Evolutionary conservation across 2,888 invertebrate genomes (phyloP), one percentile per base, ranked within the genome.

Genomic region (Agrilus cyanescens): DNA sequence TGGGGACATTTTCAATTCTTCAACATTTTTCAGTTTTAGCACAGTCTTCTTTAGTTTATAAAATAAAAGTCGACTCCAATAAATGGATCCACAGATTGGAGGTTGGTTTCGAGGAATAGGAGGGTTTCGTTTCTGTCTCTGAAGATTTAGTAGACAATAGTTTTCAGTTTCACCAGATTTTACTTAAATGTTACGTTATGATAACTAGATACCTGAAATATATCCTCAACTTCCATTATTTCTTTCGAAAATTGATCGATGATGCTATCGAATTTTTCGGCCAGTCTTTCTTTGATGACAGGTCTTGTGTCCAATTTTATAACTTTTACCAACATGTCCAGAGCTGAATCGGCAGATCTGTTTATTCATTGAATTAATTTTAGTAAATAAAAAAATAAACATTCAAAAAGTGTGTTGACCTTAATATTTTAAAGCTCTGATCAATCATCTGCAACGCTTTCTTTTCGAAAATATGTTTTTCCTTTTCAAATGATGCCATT

Each of bases 401-500:
- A 36, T 37, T 37, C 7, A 36, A 32, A 39, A 34, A 33, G 29
- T 8, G 3, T 37, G 29, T 39, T 55, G 54, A 81, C 72, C 81
- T 74, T 44, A 93, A 69, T 44, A 80, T 80, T 44, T 77, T 80
- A 58, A 94, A 93, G 49, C 89, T 85, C 56, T 84, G 79, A 60
- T 90, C 87, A 46, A 94, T 88, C 55, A 90, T 89, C 47, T 72
- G 74, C 57, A 83, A 84, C 0, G 90, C 89, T 56, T 90, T 87
- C 3, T 75, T 74, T 60, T 94, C 93, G 25, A 93, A 69, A 48
- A 70, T 71, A 1, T 67, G 62, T 0, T 91, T 83, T 57, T 87
- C 85, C 15, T 72, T 75, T 64, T 85, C 78, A 59, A 93, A 89
- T 49, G 76, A 76, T 0, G 73, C 74, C 72, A 89, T 80, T 1